phyloP scores from a whole-genome alignment of 2,888 invertebrate species.

The Eudemis profundana region DNA sequence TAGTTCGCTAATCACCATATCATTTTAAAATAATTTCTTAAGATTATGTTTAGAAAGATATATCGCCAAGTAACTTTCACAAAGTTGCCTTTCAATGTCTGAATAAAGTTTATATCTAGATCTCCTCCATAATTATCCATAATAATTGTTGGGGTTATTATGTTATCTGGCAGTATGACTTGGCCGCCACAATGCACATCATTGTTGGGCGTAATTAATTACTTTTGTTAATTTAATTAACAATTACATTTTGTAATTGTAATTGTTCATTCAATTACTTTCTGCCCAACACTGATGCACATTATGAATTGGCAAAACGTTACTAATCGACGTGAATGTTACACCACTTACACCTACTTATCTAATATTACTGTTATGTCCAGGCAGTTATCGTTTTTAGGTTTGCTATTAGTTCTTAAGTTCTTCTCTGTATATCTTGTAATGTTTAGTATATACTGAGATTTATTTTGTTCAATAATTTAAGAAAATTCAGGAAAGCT shows the following conservation, averaged over 20 bases:
- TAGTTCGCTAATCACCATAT: constrained; percentile 56
- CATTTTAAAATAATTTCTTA: constrained; percentile 42
- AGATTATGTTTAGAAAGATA: not conserved
- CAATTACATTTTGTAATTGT: too few species aligned
- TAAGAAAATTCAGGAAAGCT: not conserved
- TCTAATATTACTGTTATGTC: constrained; percentile 27
- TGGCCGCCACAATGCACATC: too few species aligned
- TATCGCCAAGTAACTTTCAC: not conserved
- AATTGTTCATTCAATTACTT: too few species aligned
- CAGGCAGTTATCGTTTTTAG: constrained; percentile 50
- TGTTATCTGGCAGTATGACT: too few species aligned
- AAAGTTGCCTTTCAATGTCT: too few species aligned
- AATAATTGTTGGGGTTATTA: too few species aligned
- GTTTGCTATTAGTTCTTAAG: constrained; percentile 17
- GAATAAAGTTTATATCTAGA: too few species aligned
- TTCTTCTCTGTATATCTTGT: constrained; percentile 30
- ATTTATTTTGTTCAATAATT: not conserved
- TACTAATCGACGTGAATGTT: constrained; percentile 1
- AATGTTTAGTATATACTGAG: constrained; percentile 3
- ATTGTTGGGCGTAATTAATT: too few species aligned
- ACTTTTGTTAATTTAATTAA: too few species aligned
- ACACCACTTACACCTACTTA: too few species aligned
- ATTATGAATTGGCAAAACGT: not conserved
- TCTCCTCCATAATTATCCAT: too few species aligned
- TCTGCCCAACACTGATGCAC: too few species aligned